Base-by-base conservation (phyloP, 1,140 invertebrate species). In the Bombyx mori region DNA sequence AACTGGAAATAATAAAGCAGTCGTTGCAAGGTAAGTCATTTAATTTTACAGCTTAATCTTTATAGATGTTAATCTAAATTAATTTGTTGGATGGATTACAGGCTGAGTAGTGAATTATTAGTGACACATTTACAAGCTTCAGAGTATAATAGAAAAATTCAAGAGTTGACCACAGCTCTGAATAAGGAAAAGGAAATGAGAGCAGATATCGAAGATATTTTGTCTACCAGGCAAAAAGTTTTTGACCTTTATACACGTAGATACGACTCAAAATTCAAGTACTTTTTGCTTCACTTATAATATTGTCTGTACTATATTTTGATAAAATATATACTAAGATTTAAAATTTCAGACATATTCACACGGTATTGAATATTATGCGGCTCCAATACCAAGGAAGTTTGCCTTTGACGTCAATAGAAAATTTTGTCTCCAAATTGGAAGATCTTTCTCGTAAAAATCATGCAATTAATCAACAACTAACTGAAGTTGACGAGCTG, bases 1-100 rank as follows among this genome's bases (percentile, higher is more conserved):
- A 6, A 66, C 73, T n/a, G 90, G 90, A 57, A 91, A 92, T 60
- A 90, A 91, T 53, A 92, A 92, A 72, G 88, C 90, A 43, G 88
- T 90, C 8, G 91, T 93, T 52, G 91, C 91, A 51, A 88, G 89
- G 77, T 88, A 69, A 46, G 7, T 49, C 12, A 10, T 44, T 51
- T 6, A 51, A 48, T 42, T 52, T 8, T 45, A 47, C 18, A 35
- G 2, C 26, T 35, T 35, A 35, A 35, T 35, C 26, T 35, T 35
- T 35, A 35, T 35, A 0, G 2, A n/a, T 55, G 10, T 42, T 47
- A 53, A 44, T 57, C 18, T 54, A 54, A 44, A 54, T 7, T 56
- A 42, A 35, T 35, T 56, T 44, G 42, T 60, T 60, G 58, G 55
- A 55, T 44, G 26, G 4, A 58, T 70, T 68, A 46, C 51, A 88